These are phyloP conservation scores for Hydrophis major DNA, from an alignment of 2,797 vertebrate species.

Conservation along the genomic window DNA sequence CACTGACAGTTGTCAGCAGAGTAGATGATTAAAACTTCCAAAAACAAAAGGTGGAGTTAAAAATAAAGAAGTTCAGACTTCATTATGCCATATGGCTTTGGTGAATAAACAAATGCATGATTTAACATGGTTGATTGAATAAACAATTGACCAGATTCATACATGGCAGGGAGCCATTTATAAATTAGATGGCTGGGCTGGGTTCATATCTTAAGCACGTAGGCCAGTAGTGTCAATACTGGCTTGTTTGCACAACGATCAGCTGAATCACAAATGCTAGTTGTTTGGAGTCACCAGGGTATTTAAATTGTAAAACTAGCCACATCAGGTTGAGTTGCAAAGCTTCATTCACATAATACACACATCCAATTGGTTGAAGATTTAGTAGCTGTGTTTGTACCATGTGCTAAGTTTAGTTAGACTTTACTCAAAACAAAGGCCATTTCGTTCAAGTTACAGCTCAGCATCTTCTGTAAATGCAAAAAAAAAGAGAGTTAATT, in stretches of 20 bases:
- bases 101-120: neutral
- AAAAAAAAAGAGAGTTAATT: neutral
- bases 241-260: neutral
- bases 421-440: neutral
- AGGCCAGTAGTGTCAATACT: neutral
- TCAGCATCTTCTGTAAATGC: neutral
- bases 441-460: neutral
- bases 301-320: neutral
- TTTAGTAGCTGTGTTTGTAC: neutral
- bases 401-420: neutral
- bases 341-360: neutral
- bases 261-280: neutral
- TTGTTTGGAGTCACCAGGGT: neutral
- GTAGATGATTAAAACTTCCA: neutral
- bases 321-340: neutral
- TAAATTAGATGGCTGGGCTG: neutral
- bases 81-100: neutral
- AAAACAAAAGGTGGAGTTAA: neutral
- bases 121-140: neutral
- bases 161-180: neutral
- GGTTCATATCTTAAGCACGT: neutral
- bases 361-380: neutral
- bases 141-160: neutral
- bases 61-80: neutral
- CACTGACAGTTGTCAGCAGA: no score